Evolutionary conservation across 2,888 invertebrate genomes (phyloP), one percentile per base, ranked within the genome.

Genomic region (Gisinianus flammeolus): DNA sequence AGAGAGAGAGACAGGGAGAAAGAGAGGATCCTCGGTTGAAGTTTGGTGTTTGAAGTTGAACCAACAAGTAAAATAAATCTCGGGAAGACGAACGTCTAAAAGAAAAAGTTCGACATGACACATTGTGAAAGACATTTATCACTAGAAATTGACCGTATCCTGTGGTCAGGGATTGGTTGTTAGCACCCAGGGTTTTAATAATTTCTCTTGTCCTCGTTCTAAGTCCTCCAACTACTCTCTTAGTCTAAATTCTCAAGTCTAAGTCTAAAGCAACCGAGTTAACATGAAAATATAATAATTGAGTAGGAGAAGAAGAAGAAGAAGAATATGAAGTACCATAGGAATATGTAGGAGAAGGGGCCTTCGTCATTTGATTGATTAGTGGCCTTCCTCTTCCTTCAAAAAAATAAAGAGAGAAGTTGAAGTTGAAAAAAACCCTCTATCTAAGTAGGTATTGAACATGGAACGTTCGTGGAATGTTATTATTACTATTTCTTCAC

Each of bases 181-280:
- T 79, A 79, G 79, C 79, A 79, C 79, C 79, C 79, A 66, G 54
- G 71, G 79, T 76, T 71, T 79, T 76, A 76, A 79, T 76, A 76
- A 79, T 76, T 79, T 74, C 72, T 76, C 76, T 70, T 79, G 79
- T 76, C 58, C 74, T 79, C 76, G 28, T 76, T 79, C 71, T 22
- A n/a, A n/a, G n/a, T 35, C 67, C 68, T 74, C 74, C 68, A 75
- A 64, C 69, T 75, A 58, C 58, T 68, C 44, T 44, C 44, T 44
- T 19, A 16, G 12, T 35, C 35, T 35, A 35, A 35, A 8, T 8
- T 35, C 35, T 35, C 6, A 12, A 8, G 12, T 35, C 35, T 35
- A n/a, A 35, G 44, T 44, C 2, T 12, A 44, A 44, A 16, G 19
- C 19, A 19, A 62, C 22, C 62, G 26, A 62, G 62, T 28, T 71